These are phyloP conservation scores for Sebastolobus alascanus DNA, from an alignment of 2,797 vertebrate genomes.

Conservation along the genomic window DNA sequence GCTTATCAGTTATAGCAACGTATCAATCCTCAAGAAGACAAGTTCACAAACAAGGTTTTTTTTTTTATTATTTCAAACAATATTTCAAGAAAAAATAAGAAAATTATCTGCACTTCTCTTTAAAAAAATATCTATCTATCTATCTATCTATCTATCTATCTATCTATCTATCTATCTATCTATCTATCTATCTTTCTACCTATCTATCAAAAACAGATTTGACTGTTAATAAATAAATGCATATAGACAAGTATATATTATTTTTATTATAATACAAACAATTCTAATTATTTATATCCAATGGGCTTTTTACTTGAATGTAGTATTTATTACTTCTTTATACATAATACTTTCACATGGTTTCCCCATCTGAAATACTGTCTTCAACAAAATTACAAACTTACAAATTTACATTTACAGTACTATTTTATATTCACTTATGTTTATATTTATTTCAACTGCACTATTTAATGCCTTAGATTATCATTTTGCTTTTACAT, in stretches of 20 bases:
- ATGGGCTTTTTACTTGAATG: not conserved
- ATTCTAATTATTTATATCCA: not conserved
- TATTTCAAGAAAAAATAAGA: not conserved
- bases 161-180: no score
- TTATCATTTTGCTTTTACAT: no score
- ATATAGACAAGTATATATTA: accelerated
- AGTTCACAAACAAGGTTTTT: not conserved
- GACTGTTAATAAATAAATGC: not conserved
- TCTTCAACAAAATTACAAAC: no score
- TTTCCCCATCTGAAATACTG: no score
- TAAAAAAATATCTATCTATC: not conserved
- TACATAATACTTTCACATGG: no score
- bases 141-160: no score
- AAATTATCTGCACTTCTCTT: not conserved
- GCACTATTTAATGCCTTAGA: no score
- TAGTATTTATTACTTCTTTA: no score
- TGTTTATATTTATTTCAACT: no score
- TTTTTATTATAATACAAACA: not conserved
- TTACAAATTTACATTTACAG: no score
- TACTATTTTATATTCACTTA: no score
- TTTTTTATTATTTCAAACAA: not conserved
- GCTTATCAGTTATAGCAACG: not conserved
- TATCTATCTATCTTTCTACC: no score
- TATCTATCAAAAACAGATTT: not conserved
- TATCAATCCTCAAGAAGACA: not conserved